Evolutionary conservation across 2,797 vertebrate genomes (phyloP).

Genomic region (Pitangus sulphuratus): DNA sequence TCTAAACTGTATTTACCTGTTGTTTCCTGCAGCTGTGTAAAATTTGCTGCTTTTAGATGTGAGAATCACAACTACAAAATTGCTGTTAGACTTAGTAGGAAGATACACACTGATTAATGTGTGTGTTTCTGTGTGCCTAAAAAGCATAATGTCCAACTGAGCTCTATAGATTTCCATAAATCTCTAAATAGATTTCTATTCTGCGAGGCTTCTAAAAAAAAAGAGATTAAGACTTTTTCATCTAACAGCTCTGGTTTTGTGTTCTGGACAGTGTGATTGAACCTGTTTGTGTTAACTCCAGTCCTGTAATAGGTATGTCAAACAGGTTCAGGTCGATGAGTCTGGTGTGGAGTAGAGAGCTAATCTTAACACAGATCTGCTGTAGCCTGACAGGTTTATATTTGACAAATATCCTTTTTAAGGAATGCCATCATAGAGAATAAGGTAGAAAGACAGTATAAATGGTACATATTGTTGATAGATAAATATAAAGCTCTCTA

Average conservation of each 20-base stretch:
- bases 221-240: background rate
- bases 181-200: background rate
- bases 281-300: background rate
- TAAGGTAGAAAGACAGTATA: background rate
- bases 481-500: background rate
- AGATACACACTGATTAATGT: background rate
- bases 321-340: slow-evolving; percentile 23
- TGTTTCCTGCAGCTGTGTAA: background rate
- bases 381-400: background rate
- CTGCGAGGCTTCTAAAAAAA: background rate
- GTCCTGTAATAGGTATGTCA: background rate
- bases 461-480: background rate
- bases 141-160: background rate
- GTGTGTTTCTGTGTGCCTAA: background rate
- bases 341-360: slow-evolving; percentile 2
- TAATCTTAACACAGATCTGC: slow-evolving; percentile 5
- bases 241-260: background rate
- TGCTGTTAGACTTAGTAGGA: background rate
- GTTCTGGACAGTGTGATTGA: background rate
- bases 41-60: background rate
- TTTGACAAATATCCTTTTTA: background rate
- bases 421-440: background rate
- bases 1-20: background rate
- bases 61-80: background rate
- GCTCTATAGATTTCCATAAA: background rate